Evolutionary conservation across 2,888 invertebrate genomes (phyloP), one percentile per base, ranked within the genome.

Genomic region (Monoplex corrugatus): DNA sequence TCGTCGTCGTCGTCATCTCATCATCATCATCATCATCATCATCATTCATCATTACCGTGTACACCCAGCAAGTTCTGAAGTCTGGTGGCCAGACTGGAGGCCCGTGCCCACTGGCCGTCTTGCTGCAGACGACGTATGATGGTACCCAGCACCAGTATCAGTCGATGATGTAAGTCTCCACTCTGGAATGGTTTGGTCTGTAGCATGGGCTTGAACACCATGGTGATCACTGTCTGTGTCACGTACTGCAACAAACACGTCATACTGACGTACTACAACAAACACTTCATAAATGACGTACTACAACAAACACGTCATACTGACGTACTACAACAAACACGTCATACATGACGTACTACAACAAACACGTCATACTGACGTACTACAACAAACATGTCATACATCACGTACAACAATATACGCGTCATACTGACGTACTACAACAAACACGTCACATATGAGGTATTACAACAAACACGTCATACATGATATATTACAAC

Each of bases 51-150:
- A 5, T 80, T 90, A 94, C 94, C 94, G 90, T 94, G 93, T 2
- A 93, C 72, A 32, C 94, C 94, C n/a, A 94, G 91, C 91, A 91
- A 85, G 10, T 89, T 63, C 83, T 94, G 93, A 10, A 94, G 75
- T 57, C 89, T 87, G 23, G 87, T 78, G 16, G 92, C 89, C 3
- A 93, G 89, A 23, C 68, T 40, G 13, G 87, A 45, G 0, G 94
- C 93, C 19, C 89, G 63, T 16, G 91, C 90, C 38, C 83, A 72
- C 0, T 90, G 63, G 10, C 92, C 93, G 13, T 87, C 84, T 57
- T 90, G 87, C 40, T 89, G 44, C 57, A 94, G 84, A 45, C 89
- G 91, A 3, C 88, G 78, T 8, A 91, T 89, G 38, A 93, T 89
- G 2, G 91, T 91, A 1, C 94, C 94, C 28, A 94, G 88, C 1